Conservation (phyloP, 2,888 invertebrate genomes). For the Hylaea fasciaria region DNA sequence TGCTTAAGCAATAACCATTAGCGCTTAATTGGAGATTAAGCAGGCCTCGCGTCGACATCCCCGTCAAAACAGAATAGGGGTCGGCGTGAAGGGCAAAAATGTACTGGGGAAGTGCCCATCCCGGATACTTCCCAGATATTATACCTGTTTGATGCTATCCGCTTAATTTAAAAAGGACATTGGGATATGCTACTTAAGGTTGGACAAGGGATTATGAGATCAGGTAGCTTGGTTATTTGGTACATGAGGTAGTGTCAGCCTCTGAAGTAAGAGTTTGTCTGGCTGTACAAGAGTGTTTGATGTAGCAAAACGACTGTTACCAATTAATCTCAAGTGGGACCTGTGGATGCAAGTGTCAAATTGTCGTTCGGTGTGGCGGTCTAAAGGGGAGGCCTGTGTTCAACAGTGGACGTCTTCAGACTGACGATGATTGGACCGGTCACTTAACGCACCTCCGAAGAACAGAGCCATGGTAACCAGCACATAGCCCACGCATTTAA, state of each 20-base stretch:
- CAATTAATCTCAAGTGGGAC: too few relatives aligned
- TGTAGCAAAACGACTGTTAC: too few relatives aligned
- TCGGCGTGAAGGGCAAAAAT: constrained; percentile 22
- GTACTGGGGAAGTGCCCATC: constrained; percentile 27
- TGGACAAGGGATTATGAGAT: constrained; percentile 19
- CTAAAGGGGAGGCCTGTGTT: too few relatives aligned
- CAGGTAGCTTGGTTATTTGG: not conserved
- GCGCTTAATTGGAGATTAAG: constrained; percentile 37
- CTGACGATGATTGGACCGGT: too few relatives aligned
- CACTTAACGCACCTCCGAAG: too few relatives aligned
- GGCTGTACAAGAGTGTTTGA: too few relatives aligned
- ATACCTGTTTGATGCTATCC: constrained; percentile 30
- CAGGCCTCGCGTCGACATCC: constrained; percentile 29
- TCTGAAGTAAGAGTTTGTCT: not conserved
- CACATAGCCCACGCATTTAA: too few relatives aligned
- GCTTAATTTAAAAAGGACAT: constrained; percentile 30
- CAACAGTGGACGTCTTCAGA: too few relatives aligned
- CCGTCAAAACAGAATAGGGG: constrained; percentile 32
- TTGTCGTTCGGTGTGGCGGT: too few relatives aligned
- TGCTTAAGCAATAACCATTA: constrained; percentile 40
- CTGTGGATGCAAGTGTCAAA: too few relatives aligned
- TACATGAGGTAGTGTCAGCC: not conserved
- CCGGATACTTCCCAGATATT: constrained; percentile 31
- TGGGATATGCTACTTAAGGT: constrained; percentile 16
- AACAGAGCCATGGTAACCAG: too few relatives aligned